Percentiles rank a stretch among this genome's conserved stretches.
Evolutionary conservation across 2,888 invertebrate species (phyloP).

Genomic region (Gymnosoma rotundatum): DNA sequence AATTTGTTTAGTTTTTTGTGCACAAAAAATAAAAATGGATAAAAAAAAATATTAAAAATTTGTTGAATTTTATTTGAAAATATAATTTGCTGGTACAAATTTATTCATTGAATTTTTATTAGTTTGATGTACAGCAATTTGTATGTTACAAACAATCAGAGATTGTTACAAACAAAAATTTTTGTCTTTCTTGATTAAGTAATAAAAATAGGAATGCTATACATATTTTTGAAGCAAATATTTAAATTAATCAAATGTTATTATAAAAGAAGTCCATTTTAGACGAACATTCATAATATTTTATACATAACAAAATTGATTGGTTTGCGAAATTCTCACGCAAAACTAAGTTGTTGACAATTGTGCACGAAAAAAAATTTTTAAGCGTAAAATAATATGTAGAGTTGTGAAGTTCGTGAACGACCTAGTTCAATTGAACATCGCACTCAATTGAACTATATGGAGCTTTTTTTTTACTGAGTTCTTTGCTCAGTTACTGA

Average conservation of each 20-base stretch:
- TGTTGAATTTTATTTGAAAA: constrained; percentile 50
- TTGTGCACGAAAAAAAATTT: too few species aligned
- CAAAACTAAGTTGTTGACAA: too few species aligned
- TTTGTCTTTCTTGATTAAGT: constrained; percentile 3
- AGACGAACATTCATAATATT: too few species aligned
- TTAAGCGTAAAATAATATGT: too few species aligned
- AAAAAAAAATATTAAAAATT: constrained; percentile 21
- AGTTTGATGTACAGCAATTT: constrained; percentile 23
- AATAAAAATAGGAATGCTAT: neutral
- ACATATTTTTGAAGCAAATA: neutral
- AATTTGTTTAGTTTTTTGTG: constrained; percentile 28
- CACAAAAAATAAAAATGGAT: neutral
- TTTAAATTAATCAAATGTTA: neutral
- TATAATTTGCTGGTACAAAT: constrained; percentile 53
- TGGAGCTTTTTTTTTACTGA: too few species aligned
- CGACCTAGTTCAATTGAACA: too few species aligned
- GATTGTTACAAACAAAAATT: constrained; percentile 6
- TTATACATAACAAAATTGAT: too few species aligned
- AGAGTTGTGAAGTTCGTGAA: too few species aligned
- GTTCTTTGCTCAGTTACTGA: too few species aligned
- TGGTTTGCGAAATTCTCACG: too few species aligned
- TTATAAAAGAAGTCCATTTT: too few species aligned
- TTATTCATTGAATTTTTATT: constrained; percentile 66
- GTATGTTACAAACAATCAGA: constrained; percentile 12
- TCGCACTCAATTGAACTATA: too few species aligned